Evolutionary conservation across 2,888 invertebrate genomes (phyloP), one percentile per base, ranked within the genome.

Genomic region (Hipparchia sbordonii): DNA sequence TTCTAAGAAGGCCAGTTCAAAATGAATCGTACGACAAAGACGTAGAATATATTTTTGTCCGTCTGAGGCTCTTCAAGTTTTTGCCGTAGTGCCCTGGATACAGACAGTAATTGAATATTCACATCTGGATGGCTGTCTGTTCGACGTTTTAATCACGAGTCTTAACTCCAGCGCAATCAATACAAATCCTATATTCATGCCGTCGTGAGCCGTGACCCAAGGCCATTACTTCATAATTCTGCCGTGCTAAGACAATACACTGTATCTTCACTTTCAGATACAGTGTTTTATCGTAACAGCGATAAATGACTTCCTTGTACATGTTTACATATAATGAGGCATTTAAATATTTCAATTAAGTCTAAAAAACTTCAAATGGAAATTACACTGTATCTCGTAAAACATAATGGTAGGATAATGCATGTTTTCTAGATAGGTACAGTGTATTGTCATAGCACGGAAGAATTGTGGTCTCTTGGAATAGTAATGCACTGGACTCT

Each of bases 71-170:
- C 13, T 51, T 60, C 39, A 71, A 48, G 71, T 74, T 73, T 72
- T 75, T 67, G 72, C 39, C 57, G 61, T 70, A 57, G 63, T 72
- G 75, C 72, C 72, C 71, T 74, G 74, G 75, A 77, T 87, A 86
- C 84, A 82, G 84, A 77, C 76, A 77, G 83, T 88, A 87, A 89
- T 89, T 87, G 88, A 90, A 89, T 90, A 90, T 90, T 89, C 89
- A 86, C 85, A 85, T 86, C 82, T 82, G 85, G 79, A 83, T 82
- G 84, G 82, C 80, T 81, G 81, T 78, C 79, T 65, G 79, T 84
- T 86, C 82, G 81, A 81, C 82, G 82, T 85, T 86, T 84, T 85
- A 84, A 85, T 88, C 85, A 84, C 80, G 83, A 82, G 74, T 79
- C 77, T 79, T 78, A 76, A 65, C 72, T 76, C 70, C 66, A 66